These are phyloP conservation scores for Triops longicaudatus DNA, from an alignment of 1,140 invertebrate species.

Conservation along the genomic window DNA sequence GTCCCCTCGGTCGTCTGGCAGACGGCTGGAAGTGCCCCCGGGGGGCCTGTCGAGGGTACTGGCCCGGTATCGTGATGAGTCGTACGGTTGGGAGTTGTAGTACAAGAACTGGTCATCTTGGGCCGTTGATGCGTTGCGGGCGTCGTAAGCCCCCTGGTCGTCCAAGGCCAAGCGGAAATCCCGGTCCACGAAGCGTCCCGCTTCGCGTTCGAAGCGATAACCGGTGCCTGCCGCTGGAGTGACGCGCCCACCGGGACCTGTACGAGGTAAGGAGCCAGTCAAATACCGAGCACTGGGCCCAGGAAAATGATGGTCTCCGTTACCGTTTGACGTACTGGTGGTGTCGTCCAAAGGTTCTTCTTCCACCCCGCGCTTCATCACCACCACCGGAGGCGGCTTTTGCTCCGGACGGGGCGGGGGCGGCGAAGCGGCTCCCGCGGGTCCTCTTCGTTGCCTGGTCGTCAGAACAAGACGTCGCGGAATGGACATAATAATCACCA, in stretches of 20 bases:
- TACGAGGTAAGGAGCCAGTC: constrained; percentile 9
- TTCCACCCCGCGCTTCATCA: constrained; percentile 80
- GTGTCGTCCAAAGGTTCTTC: constrained; percentile 50
- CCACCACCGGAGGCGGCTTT: constrained; percentile 83
- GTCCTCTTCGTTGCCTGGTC: constrained; percentile 57
- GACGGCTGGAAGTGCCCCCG: not conserved
- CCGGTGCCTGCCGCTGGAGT: not conserved
- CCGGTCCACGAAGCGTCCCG: constrained; percentile 25
- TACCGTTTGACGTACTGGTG: constrained; percentile 34
- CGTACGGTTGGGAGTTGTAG: constrained; percentile 57
- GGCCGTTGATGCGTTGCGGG: constrained; percentile 27
- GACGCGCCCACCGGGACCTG: not conserved
- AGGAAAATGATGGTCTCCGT: constrained; percentile 31
- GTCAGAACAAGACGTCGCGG: constrained; percentile 87
- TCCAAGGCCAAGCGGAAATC: constrained; percentile 32
- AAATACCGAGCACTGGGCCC: constrained; percentile 20
- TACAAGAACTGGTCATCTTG: constrained; percentile 61
- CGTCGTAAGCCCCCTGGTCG: constrained; percentile 28
- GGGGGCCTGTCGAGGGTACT: constrained; percentile 23
- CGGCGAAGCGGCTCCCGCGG: constrained; percentile 30
- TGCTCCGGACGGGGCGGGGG: constrained; percentile 60
- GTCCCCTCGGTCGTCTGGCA: not conserved
- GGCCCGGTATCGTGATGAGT: constrained; percentile 20
- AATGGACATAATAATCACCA: constrained; percentile 99
- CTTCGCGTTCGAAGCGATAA: not conserved